These are phyloP conservation scores for Brienomyrus brachyistius DNA, from an alignment of 2,113 vertebrate genomes.

Conservation along the genomic window DNA sequence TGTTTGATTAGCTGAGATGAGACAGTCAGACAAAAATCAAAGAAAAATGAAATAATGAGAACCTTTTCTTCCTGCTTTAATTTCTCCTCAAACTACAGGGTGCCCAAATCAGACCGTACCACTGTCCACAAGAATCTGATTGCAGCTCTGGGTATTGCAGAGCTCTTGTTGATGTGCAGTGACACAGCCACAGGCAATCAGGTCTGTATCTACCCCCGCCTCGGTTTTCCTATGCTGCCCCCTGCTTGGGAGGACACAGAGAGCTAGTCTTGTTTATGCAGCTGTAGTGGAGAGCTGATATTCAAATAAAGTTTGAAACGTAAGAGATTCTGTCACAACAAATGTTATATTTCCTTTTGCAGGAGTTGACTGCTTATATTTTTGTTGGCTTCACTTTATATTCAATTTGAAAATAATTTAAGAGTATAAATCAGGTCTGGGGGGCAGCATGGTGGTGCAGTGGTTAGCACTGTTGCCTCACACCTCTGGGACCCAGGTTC, in stretches of 20 bases:
- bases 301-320: not conserved
- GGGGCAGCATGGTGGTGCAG: no score
- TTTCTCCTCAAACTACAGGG: constrained; percentile 38
- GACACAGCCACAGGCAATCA: constrained; percentile 66
- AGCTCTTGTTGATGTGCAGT: constrained; percentile 79
- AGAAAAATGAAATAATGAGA: not conserved
- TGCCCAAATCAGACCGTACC: constrained; percentile 76
- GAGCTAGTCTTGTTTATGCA: not conserved
- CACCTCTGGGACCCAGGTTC: no score
- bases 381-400: not conserved
- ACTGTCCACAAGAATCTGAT: constrained; percentile 89
- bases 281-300: not conserved
- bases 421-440: not conserved
- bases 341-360: not conserved
- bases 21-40: not conserved
- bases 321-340: not conserved
- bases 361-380: not conserved
- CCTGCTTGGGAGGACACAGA: not conserved
- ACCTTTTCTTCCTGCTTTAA: not conserved
- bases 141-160: constrained; percentile 68
- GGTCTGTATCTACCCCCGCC: constrained; percentile 51
- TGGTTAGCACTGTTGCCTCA: no score
- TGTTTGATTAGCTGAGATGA: not conserved
- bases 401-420: not conserved
- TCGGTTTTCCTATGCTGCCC: not conserved